phyloP scores from a whole-genome alignment of 1,140 invertebrate genomes.

The Lethrus apterus region DNA sequence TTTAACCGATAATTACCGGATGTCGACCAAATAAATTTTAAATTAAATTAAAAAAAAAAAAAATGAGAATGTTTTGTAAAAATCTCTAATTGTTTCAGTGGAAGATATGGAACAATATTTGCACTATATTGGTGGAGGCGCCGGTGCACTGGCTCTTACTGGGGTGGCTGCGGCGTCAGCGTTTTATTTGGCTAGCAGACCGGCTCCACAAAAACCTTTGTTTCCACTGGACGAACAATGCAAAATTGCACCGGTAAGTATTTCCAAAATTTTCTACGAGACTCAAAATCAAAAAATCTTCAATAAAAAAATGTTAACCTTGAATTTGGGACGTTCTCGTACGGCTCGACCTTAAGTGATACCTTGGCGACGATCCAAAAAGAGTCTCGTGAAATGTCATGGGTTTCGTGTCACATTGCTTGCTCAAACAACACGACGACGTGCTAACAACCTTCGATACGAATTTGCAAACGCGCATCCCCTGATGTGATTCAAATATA shows the following conservation, averaged over 20 bases:
- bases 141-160: constrained; percentile 64
- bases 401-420: no score
- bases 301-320: constrained; percentile 2
- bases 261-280: constrained; percentile 8
- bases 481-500: no score
- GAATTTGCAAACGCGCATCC: no score
- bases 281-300: constrained; percentile 16
- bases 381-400: no score
- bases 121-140: constrained; percentile 65
- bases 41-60: no score
- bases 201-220: constrained; percentile 63
- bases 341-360: constrained; percentile 1
- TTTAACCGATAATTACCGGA: no score
- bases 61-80: no score
- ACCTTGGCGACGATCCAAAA: constrained; percentile 2
- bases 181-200: constrained; percentile 61
- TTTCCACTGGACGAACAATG: constrained; percentile 69
- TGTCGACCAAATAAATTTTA: no score
- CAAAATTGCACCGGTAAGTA: constrained; percentile 56
- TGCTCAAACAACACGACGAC: no score
- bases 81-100: constrained; percentile 47
- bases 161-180: constrained; percentile 64
- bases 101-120: constrained; percentile 69
- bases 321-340: not conserved
- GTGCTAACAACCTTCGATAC: no score